Base-by-base conservation (phyloP, 37 sponge, comb jelly and placozoan genomes). In the Petrosia ficiformis region DNA sequence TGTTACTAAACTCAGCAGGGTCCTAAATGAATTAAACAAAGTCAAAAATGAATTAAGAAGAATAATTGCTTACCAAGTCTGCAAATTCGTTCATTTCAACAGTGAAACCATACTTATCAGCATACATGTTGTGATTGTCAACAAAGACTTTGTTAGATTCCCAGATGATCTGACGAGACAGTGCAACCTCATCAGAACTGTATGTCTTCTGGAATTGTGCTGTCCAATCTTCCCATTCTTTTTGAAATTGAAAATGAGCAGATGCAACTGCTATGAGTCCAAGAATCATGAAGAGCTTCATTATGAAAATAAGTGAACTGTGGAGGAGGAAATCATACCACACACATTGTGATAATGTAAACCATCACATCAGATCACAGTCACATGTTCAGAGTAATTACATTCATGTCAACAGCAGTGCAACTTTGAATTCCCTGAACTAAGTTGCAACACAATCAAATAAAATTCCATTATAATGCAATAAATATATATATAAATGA, bases 221-320 rank as follows among this genome's bases (percentile, higher is more conserved):
- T 77, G 84, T 90, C 86, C 85, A 90, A 28, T 42, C 33, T 35
- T 76, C 39, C 86, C 86, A 90, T 44, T 90, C 90, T 37, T 84
- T 75, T 33, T 38, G 52, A 68, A 77, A 82, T 59, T 88, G 70
- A 71, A 48, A 88, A 34, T 52, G 16, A 19, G 31, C 29, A 36
- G 54, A 57, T 65, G 48, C 57, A 56, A 73, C 68, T 16, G 42
- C 76, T 30, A 59, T 0, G 14, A 61, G 28, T 26, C 28, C 63
- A 6, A 61, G 28, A 26, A 61, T 29, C n/a, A 61, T 5, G 6
- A 61, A 22, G 28, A 61, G 28, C 26, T 61, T 61, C 63, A 61
- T 61, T 61, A 19, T 48, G 54, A 8, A 48, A 14, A 19, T 48
- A 14, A 8, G 8, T 48, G 14, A n/a, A n/a, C n/a, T n/a, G n/a